Evolutionary conservation across 2,113 vertebrate species (phyloP).

Genomic region (Athene noctua): DNA sequence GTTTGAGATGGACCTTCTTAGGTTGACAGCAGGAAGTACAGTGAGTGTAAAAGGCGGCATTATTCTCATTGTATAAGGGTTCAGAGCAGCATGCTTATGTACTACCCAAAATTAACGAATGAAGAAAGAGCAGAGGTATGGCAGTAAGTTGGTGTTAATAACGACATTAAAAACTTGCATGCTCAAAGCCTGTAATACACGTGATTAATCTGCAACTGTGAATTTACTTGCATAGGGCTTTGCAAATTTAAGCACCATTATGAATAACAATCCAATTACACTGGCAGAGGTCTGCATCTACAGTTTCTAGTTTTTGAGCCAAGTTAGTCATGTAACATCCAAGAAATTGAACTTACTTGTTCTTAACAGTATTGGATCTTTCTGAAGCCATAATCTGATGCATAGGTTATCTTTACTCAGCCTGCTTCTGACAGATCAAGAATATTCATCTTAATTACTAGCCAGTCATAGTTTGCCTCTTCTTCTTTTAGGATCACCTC

Average conservation of each 20-base stretch:
- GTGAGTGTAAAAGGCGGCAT: background rate
- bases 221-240: background rate
- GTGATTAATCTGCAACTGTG: background rate
- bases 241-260: background rate
- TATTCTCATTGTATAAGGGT: conserved; percentile 83
- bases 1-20: background rate
- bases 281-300: background rate
- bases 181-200: background rate
- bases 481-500: background rate
- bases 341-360: background rate
- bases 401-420: background rate
- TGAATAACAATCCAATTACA: background rate
- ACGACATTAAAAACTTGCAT: conserved; percentile 32
- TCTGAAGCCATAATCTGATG: conserved; percentile 26
- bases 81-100: conserved; percentile 70
- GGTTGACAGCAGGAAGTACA: background rate
- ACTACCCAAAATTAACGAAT: conserved; percentile 54
- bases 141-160: conserved; percentile 32
- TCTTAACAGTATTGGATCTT: conserved; percentile 7
- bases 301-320: background rate
- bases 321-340: background rate
- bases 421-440: conserved; percentile 3
- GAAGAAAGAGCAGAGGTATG: conserved; percentile 54
- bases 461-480: background rate
- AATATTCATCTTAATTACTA: background rate